These are phyloP conservation scores for Drosophila engyochracea DNA, from an alignment of 2,888 invertebrate genomes.

Conservation along the genomic window DNA sequence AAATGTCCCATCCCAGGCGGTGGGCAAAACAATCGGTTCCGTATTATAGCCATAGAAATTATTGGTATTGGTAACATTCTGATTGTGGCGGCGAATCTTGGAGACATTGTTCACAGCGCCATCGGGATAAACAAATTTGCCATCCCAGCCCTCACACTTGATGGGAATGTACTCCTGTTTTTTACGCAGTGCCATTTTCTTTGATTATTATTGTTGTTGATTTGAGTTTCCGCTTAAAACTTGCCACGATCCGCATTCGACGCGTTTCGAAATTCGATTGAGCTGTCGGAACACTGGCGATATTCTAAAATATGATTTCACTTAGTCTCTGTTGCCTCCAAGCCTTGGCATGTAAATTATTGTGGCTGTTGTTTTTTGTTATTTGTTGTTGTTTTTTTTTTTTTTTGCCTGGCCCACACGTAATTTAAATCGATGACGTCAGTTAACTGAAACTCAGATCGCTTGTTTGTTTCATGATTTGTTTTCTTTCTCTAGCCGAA, in stretches of 20 bases:
- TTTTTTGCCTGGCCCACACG: slow-evolving; percentile 40
- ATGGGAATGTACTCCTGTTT: slow-evolving; percentile 85
- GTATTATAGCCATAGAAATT: slow-evolving; percentile 83
- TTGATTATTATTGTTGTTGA: background rate
- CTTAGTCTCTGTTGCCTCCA: slow-evolving; percentile 39
- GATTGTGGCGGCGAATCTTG: slow-evolving; percentile 83
- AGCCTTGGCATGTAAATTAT: slow-evolving; percentile 64
- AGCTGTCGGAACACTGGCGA: slow-evolving; percentile 33
- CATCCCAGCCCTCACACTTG: slow-evolving; percentile 85
- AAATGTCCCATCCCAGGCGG: slow-evolving; percentile 85
- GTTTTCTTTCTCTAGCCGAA: slow-evolving; percentile 27
- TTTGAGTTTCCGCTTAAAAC: slow-evolving; percentile 11
- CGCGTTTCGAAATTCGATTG: slow-evolving; percentile 64
- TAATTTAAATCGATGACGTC: slow-evolving; percentile 61
- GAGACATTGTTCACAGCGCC: slow-evolving; percentile 82
- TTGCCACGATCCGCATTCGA: slow-evolving; percentile 44
- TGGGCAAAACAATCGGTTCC: slow-evolving; percentile 83
- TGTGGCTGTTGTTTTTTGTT: slow-evolving; percentile 38
- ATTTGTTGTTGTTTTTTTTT: slow-evolving; percentile 11
- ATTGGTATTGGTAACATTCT: slow-evolving; percentile 82
- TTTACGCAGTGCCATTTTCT: slow-evolving; percentile 77
- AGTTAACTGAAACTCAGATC: slow-evolving; percentile 9
- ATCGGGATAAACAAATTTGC: slow-evolving; percentile 82
- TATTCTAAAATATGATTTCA: slow-evolving; percentile 80
- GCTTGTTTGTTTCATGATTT: slow-evolving; percentile 16